Conservation (phyloP, 2,888 invertebrate species). For the Ophioninae sp. region DNA sequence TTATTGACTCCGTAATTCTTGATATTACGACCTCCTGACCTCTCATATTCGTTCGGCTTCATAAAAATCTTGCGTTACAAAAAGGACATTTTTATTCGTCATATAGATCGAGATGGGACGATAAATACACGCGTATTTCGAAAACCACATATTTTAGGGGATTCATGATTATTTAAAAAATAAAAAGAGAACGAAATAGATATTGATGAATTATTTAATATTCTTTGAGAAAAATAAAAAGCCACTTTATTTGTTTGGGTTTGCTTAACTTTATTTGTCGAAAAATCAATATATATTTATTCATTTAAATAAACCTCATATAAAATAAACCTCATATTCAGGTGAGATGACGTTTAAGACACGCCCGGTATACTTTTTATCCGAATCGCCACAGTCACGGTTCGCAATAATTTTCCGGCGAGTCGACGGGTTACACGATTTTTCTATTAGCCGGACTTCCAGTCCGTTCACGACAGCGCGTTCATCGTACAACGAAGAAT, state of each 20-base stretch:
- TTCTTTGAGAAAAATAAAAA: too few relatives aligned
- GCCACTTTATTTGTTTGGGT: too few relatives aligned
- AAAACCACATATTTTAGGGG: background rate
- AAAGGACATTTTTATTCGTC: background rate
- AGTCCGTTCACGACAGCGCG: constrained; percentile 47
- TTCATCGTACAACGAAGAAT: constrained; percentile 10
- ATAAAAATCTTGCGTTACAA: background rate
- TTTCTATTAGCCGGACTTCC: constrained; percentile 76
- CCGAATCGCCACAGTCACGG: constrained; percentile 66
- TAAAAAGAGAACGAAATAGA: too few relatives aligned
- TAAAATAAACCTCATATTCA: background rate
- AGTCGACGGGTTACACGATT: constrained; percentile 77
- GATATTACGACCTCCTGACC: background rate
- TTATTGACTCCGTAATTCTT: background rate
- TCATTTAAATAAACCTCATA: background rate
- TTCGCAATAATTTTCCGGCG: constrained; percentile 74
- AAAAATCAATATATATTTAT: too few relatives aligned
- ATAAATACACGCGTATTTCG: background rate
- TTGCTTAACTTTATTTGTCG: too few relatives aligned
- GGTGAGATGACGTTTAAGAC: constrained; percentile 22
- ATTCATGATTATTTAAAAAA: too few relatives aligned
- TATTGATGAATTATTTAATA: too few relatives aligned
- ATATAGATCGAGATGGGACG: background rate
- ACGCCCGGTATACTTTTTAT: background rate
- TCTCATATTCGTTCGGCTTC: background rate